These are phyloP conservation scores for Microplitis mediator DNA, from an alignment of 1,140 invertebrate genomes.

Conservation along the genomic window DNA sequence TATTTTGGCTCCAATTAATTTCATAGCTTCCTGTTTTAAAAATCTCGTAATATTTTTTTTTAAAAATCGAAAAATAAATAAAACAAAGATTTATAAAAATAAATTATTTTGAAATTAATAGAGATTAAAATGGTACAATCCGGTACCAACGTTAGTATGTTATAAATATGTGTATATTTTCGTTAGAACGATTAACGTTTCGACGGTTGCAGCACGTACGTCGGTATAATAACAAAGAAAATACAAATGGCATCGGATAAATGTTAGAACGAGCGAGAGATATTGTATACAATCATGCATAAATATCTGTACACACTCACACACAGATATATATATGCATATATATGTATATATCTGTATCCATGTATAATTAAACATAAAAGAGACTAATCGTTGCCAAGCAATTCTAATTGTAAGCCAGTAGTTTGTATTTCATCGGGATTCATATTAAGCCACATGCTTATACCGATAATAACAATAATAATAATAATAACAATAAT, in stretches of 20 bases:
- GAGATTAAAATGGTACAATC: slow-evolving; percentile 4
- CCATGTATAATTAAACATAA: background rate
- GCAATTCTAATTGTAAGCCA: slow-evolving; percentile 8
- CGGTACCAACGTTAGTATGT: slow-evolving; percentile 12
- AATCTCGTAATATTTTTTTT: background rate
- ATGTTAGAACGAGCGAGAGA: background rate
- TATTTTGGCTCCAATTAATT: background rate
- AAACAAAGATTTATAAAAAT: background rate
- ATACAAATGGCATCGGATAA: slow-evolving; percentile 10
- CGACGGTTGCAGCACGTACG: slow-evolving; percentile 17
- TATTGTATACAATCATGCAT: background rate
- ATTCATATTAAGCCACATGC: slow-evolving; percentile 24
- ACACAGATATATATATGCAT: background rate
- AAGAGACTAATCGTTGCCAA: slow-evolving; percentile 12
- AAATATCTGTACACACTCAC: background rate
- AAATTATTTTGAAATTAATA: background rate
- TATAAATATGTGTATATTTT: slow-evolving; percentile 15
- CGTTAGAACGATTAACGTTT: slow-evolving; percentile 25
- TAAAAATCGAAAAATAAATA: background rate
- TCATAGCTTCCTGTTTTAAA: background rate
- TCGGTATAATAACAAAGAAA: slow-evolving; percentile 25
- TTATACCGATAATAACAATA: slow-evolving; percentile 19
- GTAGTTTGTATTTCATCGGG: slow-evolving; percentile 19
- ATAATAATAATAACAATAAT: background rate
- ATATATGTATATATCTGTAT: background rate